Evolutionary conservation across 2,113 vertebrate genomes (phyloP), one percentile per base, ranked within the genome.

Genomic region (Heterotis niloticus): DNA sequence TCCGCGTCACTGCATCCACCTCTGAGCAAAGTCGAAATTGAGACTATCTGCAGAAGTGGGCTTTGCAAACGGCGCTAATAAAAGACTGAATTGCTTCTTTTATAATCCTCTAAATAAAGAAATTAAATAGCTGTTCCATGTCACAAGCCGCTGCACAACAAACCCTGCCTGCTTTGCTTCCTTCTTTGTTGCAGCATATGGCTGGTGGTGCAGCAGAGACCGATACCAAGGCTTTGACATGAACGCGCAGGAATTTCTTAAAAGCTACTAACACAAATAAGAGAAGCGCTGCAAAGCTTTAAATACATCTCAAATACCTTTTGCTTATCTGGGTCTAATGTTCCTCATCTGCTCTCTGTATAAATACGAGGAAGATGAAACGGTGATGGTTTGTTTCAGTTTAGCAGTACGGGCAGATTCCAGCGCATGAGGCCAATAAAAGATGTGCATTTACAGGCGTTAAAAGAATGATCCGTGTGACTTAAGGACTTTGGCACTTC

Each of bases 71-170:
- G 16, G 64, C 2, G 64, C 23, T 66, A 66, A 66, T 66, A 66
- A 66, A 66, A 66, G 64, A n/a, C 18, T 23, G 64, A 24, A 66
- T 66, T 66, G 64, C 64, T 66, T 66, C 64, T 66, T 66, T 24
- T 66, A 66, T 23, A 66, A 23, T 20, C 64, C 18, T 66, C 23
- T 66, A 66, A 66, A 66, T 66, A 66, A 34, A 57, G 72, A 56
- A 74, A 74, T 74, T 17, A 74, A 74, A 74, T 60, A n/a, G 72
- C 54, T 66, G 23, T 66, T 60, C 17, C 17, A 14, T 11, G 72
- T 11, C 29, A 64, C 11, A 13, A 7, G n/a, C 0, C 11, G 20
- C 24, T 34, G 14, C 14, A 24, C 26, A 24, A 24, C 18, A 23
- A 44, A 7, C 9, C 13, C 73, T 75, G 59, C 28, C 57, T 34